Percentiles rank a stretch among this genome's conserved stretches.
phyloP scores from a whole-genome alignment of 2,888 invertebrate genomes.

The Anodontia alba region DNA sequence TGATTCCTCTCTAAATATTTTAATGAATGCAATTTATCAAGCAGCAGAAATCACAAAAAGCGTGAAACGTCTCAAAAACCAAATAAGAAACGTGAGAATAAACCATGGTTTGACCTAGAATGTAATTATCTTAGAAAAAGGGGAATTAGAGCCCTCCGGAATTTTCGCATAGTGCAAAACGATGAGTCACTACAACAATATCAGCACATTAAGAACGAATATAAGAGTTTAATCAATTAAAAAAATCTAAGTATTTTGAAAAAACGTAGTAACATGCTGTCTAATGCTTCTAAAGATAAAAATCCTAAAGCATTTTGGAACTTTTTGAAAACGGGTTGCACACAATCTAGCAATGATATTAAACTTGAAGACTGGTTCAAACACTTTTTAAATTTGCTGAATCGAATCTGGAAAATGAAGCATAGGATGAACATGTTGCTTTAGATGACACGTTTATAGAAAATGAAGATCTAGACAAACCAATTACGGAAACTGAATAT shows the following conservation, averaged over 20 bases:
- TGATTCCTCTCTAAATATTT: background rate
- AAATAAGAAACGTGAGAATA: background rate
- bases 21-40: background rate
- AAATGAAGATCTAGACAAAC: background rate
- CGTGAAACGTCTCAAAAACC: background rate
- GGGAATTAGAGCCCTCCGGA: background rate
- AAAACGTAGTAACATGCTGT: background rate
- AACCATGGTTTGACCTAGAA: background rate
- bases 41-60: background rate
- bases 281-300: background rate
- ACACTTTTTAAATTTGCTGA: background rate
- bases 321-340: background rate
- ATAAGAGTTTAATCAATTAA: background rate
- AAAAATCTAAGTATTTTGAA: background rate
- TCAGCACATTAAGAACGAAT: background rate
- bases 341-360: background rate
- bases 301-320: background rate
- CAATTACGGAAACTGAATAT: background rate
- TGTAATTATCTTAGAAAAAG: background rate
- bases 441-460: background rate
- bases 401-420: background rate
- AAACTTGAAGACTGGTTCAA: constrained; percentile 7
- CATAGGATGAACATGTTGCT: background rate
- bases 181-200: background rate
- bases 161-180: background rate